These are phyloP conservation scores for Lepus europaeus DNA, from an alignment of 2,113 vertebrate genomes.

Conservation along the genomic window DNA sequence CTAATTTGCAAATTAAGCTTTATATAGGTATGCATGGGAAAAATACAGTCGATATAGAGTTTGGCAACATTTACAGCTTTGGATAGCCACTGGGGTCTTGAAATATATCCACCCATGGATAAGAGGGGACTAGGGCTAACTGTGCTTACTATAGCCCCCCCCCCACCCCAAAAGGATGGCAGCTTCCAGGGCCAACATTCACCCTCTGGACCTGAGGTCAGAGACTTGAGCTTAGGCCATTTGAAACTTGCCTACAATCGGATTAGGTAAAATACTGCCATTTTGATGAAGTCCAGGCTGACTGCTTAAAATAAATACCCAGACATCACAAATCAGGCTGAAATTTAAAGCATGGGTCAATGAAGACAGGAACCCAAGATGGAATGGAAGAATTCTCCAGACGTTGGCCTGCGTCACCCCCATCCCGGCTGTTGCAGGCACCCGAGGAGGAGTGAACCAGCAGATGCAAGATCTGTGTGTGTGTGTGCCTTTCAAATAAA, in stretches of 20 bases:
- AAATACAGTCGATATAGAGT: fast-evolving
- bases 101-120: not conserved
- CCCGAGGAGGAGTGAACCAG: too few species aligned
- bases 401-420: too few species aligned
- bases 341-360: not conserved
- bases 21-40: not conserved
- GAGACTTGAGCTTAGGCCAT: not conserved
- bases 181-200: not conserved
- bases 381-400: not conserved
- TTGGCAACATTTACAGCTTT: not conserved
- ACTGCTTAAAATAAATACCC: conserved; percentile 52
- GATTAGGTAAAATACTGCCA: not conserved
- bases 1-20: not conserved
- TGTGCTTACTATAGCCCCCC: not conserved
- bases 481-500: not conserved
- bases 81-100: not conserved
- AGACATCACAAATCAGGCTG: conserved; percentile 20
- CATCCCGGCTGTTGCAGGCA: too few species aligned
- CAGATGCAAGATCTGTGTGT: too few species aligned
- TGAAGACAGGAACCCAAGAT: not conserved
- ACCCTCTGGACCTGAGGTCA: not conserved
- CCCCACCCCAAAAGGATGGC: not conserved
- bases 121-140: not conserved
- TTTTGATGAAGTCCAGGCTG: conserved; percentile 64
- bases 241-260: not conserved